These are phyloP conservation scores for Euwallacea similis DNA, from an alignment of 1,140 invertebrate genomes.

Conservation along the genomic window DNA sequence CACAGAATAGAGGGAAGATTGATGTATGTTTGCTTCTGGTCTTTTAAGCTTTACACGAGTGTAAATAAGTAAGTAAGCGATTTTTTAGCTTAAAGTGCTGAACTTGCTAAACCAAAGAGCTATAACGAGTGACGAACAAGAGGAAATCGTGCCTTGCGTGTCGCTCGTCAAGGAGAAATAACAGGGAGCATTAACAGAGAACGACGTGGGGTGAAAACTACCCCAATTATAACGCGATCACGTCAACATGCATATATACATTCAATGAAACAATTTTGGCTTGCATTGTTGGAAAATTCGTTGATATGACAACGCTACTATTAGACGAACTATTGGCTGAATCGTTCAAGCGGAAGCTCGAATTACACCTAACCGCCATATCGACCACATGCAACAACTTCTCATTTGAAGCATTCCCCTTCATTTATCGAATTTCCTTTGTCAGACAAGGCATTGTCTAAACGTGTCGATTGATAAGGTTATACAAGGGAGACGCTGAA, in stretches of 20 bases:
- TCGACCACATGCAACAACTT: conserved; percentile 23
- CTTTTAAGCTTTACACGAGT: background rate
- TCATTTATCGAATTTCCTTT: conserved; percentile 30
- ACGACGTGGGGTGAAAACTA: conserved; percentile 34
- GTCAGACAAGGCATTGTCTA: conserved; percentile 11
- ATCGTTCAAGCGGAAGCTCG: conserved; percentile 1
- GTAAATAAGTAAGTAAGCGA: background rate
- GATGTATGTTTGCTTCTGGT: background rate
- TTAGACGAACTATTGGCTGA: background rate
- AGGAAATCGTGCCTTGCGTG: conserved; percentile 25
- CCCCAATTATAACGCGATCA: conserved; percentile 38
- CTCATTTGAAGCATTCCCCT: conserved; percentile 24
- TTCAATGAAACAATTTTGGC: conserved; percentile 1
- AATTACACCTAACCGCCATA: conserved; percentile 20
- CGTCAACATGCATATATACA: conserved; percentile 35
- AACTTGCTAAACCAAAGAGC: background rate
- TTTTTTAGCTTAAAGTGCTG: background rate
- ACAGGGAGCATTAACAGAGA: conserved; percentile 30
- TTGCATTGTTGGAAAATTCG: background rate
- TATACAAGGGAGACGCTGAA: conserved; percentile 6
- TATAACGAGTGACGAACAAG: background rate
- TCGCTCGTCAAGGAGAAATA: conserved; percentile 17
- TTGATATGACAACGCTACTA: background rate
- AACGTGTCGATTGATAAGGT: conserved; percentile 20
- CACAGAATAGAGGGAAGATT: background rate